phyloP scores from a whole-genome alignment of 2,888 invertebrate genomes.

The Zygogramma bicolorata region DNA sequence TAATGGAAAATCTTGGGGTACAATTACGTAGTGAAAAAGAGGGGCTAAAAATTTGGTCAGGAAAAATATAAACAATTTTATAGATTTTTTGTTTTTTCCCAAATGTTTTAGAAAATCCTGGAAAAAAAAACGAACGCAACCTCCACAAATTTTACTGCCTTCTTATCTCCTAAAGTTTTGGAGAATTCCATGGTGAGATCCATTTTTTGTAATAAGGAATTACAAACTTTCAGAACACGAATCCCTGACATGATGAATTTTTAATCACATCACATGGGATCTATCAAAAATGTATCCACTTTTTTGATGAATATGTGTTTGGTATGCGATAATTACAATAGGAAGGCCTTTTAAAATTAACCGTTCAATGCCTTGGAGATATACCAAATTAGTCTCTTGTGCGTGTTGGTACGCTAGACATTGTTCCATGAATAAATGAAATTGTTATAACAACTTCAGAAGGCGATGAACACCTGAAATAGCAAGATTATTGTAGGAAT shows the following conservation, averaged over 20 bases:
- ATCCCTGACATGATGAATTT: background rate
- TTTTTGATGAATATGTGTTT: background rate
- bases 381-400: conserved; percentile 3
- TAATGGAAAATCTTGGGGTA: no score
- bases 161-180: no score
- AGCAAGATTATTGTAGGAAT: background rate
- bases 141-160: no score
- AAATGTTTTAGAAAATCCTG: no score
- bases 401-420: background rate
- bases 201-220: no score
- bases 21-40: no score
- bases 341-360: background rate
- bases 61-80: no score
- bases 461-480: background rate
- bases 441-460: conserved; percentile 1
- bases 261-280: background rate
- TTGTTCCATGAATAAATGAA: background rate
- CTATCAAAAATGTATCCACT: background rate
- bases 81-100: no score
- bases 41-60: no score
- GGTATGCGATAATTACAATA: background rate
- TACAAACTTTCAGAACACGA: no score
- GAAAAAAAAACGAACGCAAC: no score
- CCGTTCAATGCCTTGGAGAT: conserved; percentile 2
- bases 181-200: no score